phyloP scores from a whole-genome alignment of 1,140 invertebrate species.

The Neotoxoptera formosana region DNA sequence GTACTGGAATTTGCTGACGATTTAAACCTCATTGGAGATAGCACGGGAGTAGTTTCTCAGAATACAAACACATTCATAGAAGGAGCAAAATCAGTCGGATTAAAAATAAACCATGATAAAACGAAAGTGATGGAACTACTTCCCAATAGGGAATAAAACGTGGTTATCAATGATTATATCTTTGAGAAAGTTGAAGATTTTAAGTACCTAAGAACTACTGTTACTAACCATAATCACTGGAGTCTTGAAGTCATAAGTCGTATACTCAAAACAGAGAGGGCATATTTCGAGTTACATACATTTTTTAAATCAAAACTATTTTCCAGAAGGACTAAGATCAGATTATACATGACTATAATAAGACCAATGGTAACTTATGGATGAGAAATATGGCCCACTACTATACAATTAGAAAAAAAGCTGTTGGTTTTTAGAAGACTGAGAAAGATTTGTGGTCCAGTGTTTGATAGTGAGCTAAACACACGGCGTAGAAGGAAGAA shows the following conservation, averaged over 20 bases:
- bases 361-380: constrained; percentile 12
- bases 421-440: constrained; percentile 25
- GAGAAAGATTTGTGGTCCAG: constrained; percentile 18
- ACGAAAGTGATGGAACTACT: too few relatives aligned
- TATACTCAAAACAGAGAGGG: constrained; percentile 16
- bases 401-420: constrained; percentile 22
- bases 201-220: not conserved
- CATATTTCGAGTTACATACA: constrained; percentile 18
- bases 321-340: constrained; percentile 19
- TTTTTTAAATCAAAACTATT: constrained; percentile 36
- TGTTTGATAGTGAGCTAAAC: not conserved
- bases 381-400: constrained; percentile 22
- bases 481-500: not conserved
- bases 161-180: not conserved
- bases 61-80: too few relatives aligned
- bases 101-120: too few relatives aligned
- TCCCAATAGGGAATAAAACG: not conserved
- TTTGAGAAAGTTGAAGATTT: constrained; percentile 28
- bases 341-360: constrained; percentile 32
- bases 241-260: constrained; percentile 14
- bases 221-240: constrained; percentile 29
- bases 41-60: too few relatives aligned
- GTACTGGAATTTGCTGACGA: too few relatives aligned
- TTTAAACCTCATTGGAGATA: too few relatives aligned
- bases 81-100: too few relatives aligned